Base-by-base conservation (phyloP, 2,113 vertebrate species). In the Corvus cornix region DNA sequence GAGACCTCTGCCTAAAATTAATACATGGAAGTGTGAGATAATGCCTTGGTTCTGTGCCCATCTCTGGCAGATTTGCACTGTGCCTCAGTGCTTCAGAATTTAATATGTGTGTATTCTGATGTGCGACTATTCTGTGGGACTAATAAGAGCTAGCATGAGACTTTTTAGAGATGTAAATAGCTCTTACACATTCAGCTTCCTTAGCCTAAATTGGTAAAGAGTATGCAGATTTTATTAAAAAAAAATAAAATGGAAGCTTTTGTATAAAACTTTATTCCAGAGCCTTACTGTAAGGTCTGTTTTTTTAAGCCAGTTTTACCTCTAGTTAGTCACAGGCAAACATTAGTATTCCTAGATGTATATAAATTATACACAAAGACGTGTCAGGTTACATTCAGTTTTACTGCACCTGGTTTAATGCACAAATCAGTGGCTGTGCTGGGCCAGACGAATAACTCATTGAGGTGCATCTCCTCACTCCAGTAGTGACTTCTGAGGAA, bases 1-100 rank as follows among this genome's bases (percentile, higher is more conserved):
- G 90, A 93, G 56, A 55, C 10, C 72, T 91, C 92, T 95, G 33
- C 72, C 52, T 94, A 67, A 85, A 88, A 81, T 78, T 48, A 91
- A 75, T 75, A 75, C 33, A 26, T 46, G 33, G 1, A 2, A 62
- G 48, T 79, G 73, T 89, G 89, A 87, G 80, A 84, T 56, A 84
- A 84, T 13, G 4, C 59, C 56, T 97, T 85, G 90, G 33, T 93
- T 88, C 72, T 69, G 51, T 94, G 79, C 86, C 68, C 72, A 41
- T 39, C 64, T 81, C 63, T 84, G 72, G 16, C 55, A 83, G 83
- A 73, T 86, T 53, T 88, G 55, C 37, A 41, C 30, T 77, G 39
- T 95, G 68, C 39, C 43, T 85, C 37, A 73, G 49, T 53, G 70
- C 62, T 89, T 84, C 84, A 93, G 51, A 78, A 66, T 91, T 87